A percentile compares a stretch with the other conserved stretches of the same genome.
These are phyloP conservation scores for Atlantisia rogersi DNA, from an alignment of 2,113 vertebrate species.

Conservation along the genomic window DNA sequence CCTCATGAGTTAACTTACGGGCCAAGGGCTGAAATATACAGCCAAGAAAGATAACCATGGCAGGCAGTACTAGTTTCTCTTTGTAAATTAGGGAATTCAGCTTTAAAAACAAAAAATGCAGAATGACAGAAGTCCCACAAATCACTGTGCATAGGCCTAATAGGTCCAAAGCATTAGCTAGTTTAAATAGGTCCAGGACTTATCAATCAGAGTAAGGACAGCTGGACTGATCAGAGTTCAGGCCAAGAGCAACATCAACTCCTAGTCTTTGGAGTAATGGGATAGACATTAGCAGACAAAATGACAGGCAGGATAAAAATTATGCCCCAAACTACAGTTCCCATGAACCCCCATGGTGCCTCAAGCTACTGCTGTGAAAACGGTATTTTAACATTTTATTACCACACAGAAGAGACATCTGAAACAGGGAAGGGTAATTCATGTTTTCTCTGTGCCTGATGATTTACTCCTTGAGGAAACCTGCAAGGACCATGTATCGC, in stretches of 20 bases:
- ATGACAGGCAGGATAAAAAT: not conserved
- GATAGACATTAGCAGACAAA: not conserved
- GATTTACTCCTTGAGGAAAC: not conserved
- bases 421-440: not conserved
- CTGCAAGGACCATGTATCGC: not conserved
- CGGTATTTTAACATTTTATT: not conserved
- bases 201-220: not conserved
- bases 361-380: not conserved
- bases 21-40: not conserved
- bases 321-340: not conserved
- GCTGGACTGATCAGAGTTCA: not conserved
- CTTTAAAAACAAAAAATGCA: not conserved
- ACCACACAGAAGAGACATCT: not conserved
- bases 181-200: not conserved
- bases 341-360: not conserved
- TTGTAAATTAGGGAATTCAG: not conserved
- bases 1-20: not conserved
- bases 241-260: not conserved
- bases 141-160: not conserved
- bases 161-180: not conserved
- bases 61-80: not conserved
- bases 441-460: not conserved
- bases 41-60: not conserved
- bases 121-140: not conserved
- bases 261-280: not conserved